These are phyloP conservation scores for Cataglyphis livida DNA, from an alignment of 2,888 invertebrate genomes.

Conservation along the genomic window DNA sequence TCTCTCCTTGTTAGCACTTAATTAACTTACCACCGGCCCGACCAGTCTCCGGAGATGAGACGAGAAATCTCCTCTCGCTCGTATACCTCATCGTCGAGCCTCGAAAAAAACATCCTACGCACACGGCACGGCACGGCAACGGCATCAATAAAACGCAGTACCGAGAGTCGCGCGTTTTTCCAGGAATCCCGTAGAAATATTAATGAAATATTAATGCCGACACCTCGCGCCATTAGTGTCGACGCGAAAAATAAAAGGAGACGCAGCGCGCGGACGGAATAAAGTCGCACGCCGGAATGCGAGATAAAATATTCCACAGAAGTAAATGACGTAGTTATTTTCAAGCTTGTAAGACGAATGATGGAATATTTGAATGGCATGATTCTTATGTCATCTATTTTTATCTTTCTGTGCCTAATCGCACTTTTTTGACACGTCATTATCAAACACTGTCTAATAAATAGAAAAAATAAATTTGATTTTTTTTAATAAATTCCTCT, in stretches of 20 bases:
- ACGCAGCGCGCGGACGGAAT: background rate
- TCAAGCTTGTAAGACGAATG: conserved; percentile 64
- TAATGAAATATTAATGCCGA: conserved; percentile 75
- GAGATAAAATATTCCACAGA: conserved; percentile 23
- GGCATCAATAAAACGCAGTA: conserved; percentile 64
- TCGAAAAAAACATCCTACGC: conserved; percentile 55
- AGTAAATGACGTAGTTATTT: conserved; percentile 32
- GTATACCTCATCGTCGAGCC: conserved; percentile 37
- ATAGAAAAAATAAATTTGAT: background rate
- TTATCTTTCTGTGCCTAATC: background rate
- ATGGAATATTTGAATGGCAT: conserved; percentile 11
- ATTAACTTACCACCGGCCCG: conserved; percentile 80
- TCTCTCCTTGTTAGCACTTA: conserved; percentile 84
- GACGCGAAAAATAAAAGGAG: conserved; percentile 61
- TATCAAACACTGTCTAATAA: background rate
- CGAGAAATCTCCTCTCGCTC: conserved; percentile 72
- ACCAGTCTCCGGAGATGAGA: conserved; percentile 75
- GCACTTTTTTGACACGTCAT: background rate
- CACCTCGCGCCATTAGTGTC: conserved; percentile 68
- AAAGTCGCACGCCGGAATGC: conserved; percentile 10
- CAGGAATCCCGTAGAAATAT: conserved; percentile 71
- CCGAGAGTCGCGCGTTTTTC: conserved; percentile 61
- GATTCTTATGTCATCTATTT: background rate
- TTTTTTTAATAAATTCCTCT: background rate
- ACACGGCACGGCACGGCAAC: conserved; percentile 49